Evolutionary conservation across 2,113 vertebrate genomes (phyloP).

Genomic region (Phainopepla nitens): DNA sequence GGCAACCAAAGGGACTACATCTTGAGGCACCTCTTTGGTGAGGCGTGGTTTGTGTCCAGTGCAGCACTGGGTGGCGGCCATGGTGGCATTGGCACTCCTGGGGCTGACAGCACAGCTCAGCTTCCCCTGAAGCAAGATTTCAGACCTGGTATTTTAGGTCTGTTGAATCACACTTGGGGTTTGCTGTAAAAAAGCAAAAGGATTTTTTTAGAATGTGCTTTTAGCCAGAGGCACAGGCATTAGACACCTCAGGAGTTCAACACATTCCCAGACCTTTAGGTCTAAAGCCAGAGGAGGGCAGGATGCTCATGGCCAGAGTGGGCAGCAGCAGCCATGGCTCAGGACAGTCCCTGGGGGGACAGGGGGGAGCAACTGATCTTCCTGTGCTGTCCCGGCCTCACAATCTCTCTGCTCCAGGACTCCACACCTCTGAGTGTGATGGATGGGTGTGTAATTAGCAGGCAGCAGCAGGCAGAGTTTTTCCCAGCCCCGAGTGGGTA

Average conservation of each 20-base stretch:
- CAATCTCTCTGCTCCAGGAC: neutral
- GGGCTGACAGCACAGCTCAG: neutral
- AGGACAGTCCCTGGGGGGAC: neutral
- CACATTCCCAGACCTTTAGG: neutral
- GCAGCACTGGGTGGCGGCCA: neutral
- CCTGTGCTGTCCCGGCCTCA: neutral
- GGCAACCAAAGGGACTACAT: neutral
- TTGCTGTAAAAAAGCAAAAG: neutral
- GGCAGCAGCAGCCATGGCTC: neutral
- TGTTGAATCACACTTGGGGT: neutral
- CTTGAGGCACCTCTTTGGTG: neutral
- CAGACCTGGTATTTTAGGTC: neutral
- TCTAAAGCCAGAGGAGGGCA: neutral
- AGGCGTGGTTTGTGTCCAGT: accelerated
- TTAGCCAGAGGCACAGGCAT: neutral
- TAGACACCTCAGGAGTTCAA: neutral
- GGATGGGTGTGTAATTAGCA: neutral
- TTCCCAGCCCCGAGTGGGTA: neutral
- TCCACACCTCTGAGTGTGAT: neutral
- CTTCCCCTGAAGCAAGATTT: neutral
- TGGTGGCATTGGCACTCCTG: accelerated
- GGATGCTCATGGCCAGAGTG: neutral
- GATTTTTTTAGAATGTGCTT: neutral
- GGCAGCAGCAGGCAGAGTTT: neutral
- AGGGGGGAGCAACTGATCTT: neutral